Base-by-base conservation (phyloP, 92 coral and sea anemone genomes). In the Scolanthus callimorphus region DNA sequence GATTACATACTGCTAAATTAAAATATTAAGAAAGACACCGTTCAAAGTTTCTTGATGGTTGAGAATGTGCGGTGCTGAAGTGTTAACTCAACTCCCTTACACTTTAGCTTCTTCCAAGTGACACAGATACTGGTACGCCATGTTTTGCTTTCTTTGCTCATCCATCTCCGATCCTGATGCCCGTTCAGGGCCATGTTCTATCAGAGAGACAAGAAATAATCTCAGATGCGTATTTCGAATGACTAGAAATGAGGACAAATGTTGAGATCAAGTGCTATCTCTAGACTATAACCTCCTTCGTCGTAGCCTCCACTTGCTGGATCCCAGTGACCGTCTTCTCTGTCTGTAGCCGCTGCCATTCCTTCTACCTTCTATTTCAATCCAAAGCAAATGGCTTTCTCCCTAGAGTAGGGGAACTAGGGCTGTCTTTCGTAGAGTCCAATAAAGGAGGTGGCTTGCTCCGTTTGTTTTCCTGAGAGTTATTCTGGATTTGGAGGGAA, bases 111-210 rank as follows among this genome's bases (percentile, higher is more conserved):
- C 99, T 59, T 94, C 99, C 53, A 94, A 73, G 71, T 94, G 99
- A 65, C 99, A 94, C 25, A 94, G 78, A 45, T 94, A 94, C 48
- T 94, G 94, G 57, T 94, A 94, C 1, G 99, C 99, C 91, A 94
- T 76, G 59, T 94, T 90, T 67, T 94, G 99, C 47, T 94, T 94
- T 50, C 99, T 77, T 38, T 88, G 96, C 60, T 94, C 99, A 69
- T 94, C 99, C 99, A 94, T 94, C 57, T 94, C 99, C 47, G 86
- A 67, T n/a, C 96, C 99, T 70, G 99, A 88, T 3, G 82, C 99
- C 64, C 99, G 69, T 78, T 88, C 98, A 55, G 73, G 92, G 19
- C 82, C 70, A 47, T 63, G 55, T 37, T 82, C 96, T 88, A 24
- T 69, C 29, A 52, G 31, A 13, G 19, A 52, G 24, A 12, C 6